These are phyloP conservation scores for Taphrorychus bicolor DNA, from an alignment of 2,888 invertebrate species.

Conservation along the genomic window DNA sequence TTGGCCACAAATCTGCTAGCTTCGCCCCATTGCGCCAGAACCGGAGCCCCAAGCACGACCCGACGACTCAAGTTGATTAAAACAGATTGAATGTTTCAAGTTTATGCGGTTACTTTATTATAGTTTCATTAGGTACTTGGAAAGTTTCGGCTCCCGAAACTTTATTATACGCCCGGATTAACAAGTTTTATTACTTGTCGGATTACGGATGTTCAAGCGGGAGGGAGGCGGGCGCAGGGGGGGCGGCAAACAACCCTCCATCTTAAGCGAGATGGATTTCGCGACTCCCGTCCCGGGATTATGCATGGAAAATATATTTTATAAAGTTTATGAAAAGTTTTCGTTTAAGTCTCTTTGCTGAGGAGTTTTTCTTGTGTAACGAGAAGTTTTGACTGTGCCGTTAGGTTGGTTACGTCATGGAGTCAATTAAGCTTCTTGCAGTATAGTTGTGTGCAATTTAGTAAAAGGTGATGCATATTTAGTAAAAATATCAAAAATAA, in stretches of 20 bases:
- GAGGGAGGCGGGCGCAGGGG: background rate
- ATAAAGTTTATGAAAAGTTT: conserved; percentile 1
- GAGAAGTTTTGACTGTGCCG: background rate
- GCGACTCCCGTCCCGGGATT: background rate
- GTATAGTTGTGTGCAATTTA: too few relatives aligned
- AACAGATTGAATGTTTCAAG: conserved; percentile 62
- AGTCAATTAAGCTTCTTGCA: too few relatives aligned
- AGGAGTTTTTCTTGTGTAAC: too few relatives aligned
- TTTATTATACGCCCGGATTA: conserved; percentile 40
- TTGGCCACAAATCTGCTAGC: background rate
- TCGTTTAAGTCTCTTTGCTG: conserved; percentile 1
- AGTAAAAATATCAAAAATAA: too few relatives aligned
- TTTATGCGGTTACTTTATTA: conserved; percentile 58
- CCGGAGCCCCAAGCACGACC: conserved; percentile 55
- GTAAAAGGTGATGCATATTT: too few relatives aligned
- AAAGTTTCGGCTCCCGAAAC: conserved; percentile 45
- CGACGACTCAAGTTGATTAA: conserved; percentile 60
- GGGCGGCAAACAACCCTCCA: background rate
- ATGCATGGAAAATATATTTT: conserved; percentile 5
- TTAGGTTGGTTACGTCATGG: background rate
- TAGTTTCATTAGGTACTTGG: conserved; percentile 56
- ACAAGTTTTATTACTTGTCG: conserved; percentile 39
- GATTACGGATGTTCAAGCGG: conserved; percentile 25
- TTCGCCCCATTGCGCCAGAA: conserved; percentile 28
- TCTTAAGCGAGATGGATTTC: conserved; percentile 1